A percentile compares a stretch with the other conserved stretches of the same genome.
Evolutionary conservation across 2,113 vertebrate genomes (phyloP).

Genomic region (Rhea pennata): DNA sequence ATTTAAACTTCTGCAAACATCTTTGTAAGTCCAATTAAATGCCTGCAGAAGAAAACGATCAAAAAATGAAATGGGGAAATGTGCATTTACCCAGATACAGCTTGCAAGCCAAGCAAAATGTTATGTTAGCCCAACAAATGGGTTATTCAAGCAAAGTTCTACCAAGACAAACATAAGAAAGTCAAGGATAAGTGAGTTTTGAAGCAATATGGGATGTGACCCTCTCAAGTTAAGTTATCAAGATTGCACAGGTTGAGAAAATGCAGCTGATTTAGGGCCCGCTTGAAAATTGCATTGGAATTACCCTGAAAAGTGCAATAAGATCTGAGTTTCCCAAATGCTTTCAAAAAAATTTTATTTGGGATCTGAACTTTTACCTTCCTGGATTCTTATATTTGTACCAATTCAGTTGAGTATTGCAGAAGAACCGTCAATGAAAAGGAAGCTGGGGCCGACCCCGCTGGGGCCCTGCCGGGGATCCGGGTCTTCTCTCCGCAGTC

Average conservation of each 20-base stretch:
- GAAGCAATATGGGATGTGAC: conserved; percentile 41
- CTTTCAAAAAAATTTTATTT: not conserved
- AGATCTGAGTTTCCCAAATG: not conserved
- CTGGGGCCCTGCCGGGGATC: not conserved
- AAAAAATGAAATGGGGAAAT: conserved; percentile 70
- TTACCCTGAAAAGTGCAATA: not conserved
- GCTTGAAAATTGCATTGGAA: not conserved
- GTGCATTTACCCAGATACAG: conserved; percentile 65
- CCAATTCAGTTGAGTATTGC: not conserved
- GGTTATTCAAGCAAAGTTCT: conserved; percentile 72
- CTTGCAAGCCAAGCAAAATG: conserved; percentile 80
- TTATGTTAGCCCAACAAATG: conserved; percentile 77
- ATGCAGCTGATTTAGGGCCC: not conserved
- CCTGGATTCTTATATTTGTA: not conserved
- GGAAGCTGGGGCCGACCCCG: not conserved
- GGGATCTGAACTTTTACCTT: not conserved
- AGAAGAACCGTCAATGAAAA: not conserved
- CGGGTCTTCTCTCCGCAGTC: not conserved
- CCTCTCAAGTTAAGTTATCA: conserved; percentile 30
- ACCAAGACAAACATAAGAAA: conserved; percentile 78
- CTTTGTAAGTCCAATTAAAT: conserved; percentile 74
- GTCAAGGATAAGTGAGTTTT: conserved; percentile 63
- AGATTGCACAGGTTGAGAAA: conserved; percentile 4
- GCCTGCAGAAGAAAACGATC: conserved; percentile 69
- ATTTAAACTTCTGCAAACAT: conserved; percentile 77